A percentile compares a stretch with the other conserved stretches of the same genome.
phyloP scores from a whole-genome alignment of 2,797 vertebrate species.

The Cyclopterus lumpus region DNA sequence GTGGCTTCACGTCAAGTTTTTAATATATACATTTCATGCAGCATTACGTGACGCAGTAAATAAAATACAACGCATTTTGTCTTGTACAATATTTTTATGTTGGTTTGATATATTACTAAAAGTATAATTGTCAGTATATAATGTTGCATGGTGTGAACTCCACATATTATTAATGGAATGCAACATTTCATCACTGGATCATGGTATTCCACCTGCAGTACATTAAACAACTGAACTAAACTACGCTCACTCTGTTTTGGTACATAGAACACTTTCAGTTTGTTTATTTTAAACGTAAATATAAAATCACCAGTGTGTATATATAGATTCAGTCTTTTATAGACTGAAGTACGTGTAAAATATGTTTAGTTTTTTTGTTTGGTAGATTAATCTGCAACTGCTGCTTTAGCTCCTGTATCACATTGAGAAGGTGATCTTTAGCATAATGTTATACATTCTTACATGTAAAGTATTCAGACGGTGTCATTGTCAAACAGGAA shows the following conservation, averaged over 20 bases:
- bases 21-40: constrained; percentile 68
- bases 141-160: constrained; percentile 67
- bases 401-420: constrained; percentile 60
- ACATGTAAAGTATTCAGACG: constrained; percentile 47
- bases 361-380: constrained; percentile 54
- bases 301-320: constrained; percentile 50
- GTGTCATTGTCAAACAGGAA: constrained; percentile 58
- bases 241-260: constrained; percentile 30
- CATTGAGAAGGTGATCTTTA: constrained; percentile 63
- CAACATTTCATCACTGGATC: constrained; percentile 45
- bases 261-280: constrained; percentile 14
- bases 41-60: constrained; percentile 53
- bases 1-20: constrained; percentile 26
- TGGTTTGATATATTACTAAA: constrained; percentile 46
- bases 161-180: constrained; percentile 52
- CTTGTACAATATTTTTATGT: constrained; percentile 57
- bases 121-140: constrained; percentile 45
- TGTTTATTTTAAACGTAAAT: constrained; percentile 61
- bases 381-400: constrained; percentile 46
- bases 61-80: constrained; percentile 58
- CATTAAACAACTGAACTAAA: constrained; percentile 14
- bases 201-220: constrained; percentile 25
- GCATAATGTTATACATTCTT: constrained; percentile 37
- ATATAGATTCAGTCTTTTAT: constrained; percentile 67
- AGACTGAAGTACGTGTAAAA: constrained; percentile 45